These are phyloP conservation scores for Macaria notata DNA, from an alignment of 2,888 invertebrate species.

Conservation along the genomic window DNA sequence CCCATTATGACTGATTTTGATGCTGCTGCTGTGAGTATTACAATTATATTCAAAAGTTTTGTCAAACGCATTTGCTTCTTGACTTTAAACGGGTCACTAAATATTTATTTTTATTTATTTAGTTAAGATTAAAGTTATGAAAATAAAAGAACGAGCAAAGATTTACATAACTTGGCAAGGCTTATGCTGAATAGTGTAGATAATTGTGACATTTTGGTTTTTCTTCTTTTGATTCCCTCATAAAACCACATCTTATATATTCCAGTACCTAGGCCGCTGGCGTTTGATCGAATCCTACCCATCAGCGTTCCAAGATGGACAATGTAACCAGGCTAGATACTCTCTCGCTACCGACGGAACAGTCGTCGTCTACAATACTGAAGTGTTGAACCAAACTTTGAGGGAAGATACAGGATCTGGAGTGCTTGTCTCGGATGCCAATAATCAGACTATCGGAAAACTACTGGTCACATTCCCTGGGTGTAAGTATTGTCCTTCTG, in stretches of 20 bases:
- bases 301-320: constrained; percentile 80
- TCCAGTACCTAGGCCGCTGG: constrained; percentile 72
- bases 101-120: no score
- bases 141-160: no score
- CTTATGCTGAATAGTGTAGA: no score
- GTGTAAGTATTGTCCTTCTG: constrained; percentile 26
- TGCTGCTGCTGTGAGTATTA: constrained; percentile 45
- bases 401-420: constrained; percentile 76
- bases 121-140: no score
- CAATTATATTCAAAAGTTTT: no score
- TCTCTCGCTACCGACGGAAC: constrained; percentile 45
- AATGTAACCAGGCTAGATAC: constrained; percentile 83
- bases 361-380: constrained; percentile 47
- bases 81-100: no score
- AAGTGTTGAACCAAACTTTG: constrained; percentile 65
- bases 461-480: constrained; percentile 72
- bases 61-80: no score
- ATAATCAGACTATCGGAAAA: constrained; percentile 56
- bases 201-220: neutral
- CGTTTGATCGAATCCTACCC: constrained; percentile 84
- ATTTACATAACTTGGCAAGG: no score
- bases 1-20: constrained; percentile 53
- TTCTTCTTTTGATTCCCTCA: neutral
- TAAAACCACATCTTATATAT: constrained; percentile 10
- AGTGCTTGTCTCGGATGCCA: constrained; percentile 55